Conservation (phyloP, 2,888 invertebrate genomes). For the Pristionchus exspectatus region DNA sequence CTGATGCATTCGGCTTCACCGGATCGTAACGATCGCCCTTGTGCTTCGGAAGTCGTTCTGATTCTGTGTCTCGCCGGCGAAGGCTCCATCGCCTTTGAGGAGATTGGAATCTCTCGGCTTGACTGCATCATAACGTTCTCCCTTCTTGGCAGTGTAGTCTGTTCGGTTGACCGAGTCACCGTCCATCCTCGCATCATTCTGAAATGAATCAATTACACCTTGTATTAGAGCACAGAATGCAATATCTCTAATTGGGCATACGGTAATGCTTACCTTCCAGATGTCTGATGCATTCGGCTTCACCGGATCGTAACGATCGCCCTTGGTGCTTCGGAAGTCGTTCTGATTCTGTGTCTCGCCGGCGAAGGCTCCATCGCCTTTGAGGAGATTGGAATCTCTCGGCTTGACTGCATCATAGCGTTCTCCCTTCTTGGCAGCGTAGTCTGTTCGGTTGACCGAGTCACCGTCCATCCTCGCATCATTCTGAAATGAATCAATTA, state of each 20-base stretch:
- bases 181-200: constrained; percentile 45
- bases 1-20: constrained; percentile 1
- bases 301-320: constrained; percentile 58
- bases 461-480: constrained; percentile 23
- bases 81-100: constrained; percentile 63
- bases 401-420: constrained; percentile 63
- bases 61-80: constrained; percentile 61
- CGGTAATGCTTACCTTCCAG: constrained; percentile 59
- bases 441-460: constrained; percentile 1
- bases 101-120: constrained; percentile 67
- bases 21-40: constrained; percentile 60
- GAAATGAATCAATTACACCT: constrained; percentile 13
- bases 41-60: constrained; percentile 61
- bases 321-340: constrained; percentile 61
- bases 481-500: background rate
- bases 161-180: constrained; percentile 35
- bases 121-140: constrained; percentile 62
- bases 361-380: constrained; percentile 63
- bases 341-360: constrained; percentile 59
- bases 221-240: background rate
- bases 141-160: constrained; percentile 53
- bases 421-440: constrained; percentile 59
- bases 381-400: constrained; percentile 65
- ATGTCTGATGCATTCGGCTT: constrained; percentile 39
- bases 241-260: background rate